These are phyloP conservation scores for Falco rusticolus DNA, from an alignment of 2,797 vertebrate species.

Conservation along the genomic window DNA sequence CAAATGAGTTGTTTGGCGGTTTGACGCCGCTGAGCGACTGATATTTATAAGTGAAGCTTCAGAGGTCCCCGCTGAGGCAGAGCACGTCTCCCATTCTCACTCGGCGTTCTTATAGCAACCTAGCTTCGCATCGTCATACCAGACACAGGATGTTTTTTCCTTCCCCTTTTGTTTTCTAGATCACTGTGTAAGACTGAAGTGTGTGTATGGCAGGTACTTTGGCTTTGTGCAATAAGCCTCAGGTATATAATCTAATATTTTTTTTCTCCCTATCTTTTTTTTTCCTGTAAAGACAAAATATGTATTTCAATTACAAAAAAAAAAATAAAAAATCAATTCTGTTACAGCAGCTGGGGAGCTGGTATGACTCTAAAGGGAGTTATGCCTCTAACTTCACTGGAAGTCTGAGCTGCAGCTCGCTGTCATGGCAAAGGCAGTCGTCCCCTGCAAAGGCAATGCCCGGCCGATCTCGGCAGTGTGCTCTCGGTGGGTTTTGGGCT, in stretches of 20 bases:
- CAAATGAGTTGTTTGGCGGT: background rate
- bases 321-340: background rate
- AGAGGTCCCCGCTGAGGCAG: background rate
- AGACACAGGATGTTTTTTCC: background rate
- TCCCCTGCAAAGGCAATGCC: background rate
- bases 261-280: background rate
- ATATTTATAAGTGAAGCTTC: background rate
- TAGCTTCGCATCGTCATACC: background rate
- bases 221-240: background rate
- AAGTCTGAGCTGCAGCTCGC: background rate
- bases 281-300: background rate
- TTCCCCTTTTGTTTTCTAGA: background rate
- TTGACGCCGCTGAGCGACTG: background rate
- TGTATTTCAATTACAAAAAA: background rate
- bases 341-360: background rate
- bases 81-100: background rate
- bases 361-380: background rate
- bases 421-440: background rate
- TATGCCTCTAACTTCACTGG: background rate
- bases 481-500: background rate
- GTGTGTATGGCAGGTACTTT: background rate
- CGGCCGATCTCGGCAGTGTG: rapidly evolving
- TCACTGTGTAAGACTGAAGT: background rate
- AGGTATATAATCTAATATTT: background rate
- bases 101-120: background rate